A percentile compares a stretch with the other conserved stretches of the same genome.
Evolutionary conservation across 2,113 vertebrate species (phyloP).

Genomic region (Poecile atricapillus): DNA sequence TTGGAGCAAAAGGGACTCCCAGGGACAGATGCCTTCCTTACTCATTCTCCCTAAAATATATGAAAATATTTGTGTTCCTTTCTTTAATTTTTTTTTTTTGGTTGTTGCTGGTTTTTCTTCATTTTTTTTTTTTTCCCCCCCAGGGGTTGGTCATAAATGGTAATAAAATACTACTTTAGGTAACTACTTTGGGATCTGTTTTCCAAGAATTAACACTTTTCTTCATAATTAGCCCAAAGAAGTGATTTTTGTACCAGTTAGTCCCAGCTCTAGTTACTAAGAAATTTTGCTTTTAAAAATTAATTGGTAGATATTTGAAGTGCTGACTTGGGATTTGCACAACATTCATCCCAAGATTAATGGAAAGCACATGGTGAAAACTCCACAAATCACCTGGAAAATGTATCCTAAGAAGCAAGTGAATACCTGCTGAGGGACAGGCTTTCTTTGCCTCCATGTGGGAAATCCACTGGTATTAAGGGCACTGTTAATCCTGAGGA

Average conservation of each 20-base stretch:
- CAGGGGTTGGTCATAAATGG: neutral
- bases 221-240: neutral
- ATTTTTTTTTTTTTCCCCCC: neutral
- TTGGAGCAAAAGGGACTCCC: neutral
- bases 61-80: neutral
- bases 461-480: neutral
- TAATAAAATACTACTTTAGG: neutral
- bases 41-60: neutral
- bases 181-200: neutral
- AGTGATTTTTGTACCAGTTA: neutral
- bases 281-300: neutral
- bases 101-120: too few species aligned
- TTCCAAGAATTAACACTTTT: neutral
- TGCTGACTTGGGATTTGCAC: slow-evolving; percentile 1
- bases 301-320: neutral
- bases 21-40: neutral
- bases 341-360: neutral
- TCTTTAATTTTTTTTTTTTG: neutral
- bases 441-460: neutral
- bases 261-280: neutral
- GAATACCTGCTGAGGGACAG: neutral
- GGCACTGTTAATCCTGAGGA: neutral
- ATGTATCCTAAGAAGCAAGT: neutral
- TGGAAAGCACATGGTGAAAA: neutral
- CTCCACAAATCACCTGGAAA: slow-evolving; percentile 23